Conservation (phyloP, 2,888 invertebrate genomes). For the Atethmia centrago region DNA sequence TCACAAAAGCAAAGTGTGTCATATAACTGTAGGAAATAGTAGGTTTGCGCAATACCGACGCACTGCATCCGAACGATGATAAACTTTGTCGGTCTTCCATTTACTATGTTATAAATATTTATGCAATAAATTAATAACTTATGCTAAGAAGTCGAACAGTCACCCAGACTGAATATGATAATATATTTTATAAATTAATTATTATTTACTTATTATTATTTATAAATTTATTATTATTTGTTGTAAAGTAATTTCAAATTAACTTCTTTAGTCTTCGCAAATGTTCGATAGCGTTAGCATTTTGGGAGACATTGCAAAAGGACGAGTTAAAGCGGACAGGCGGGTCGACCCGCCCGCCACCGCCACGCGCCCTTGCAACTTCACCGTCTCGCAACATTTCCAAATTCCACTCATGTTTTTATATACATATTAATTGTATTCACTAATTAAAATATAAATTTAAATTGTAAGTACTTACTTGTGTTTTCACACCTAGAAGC, state of each 20-base stretch:
- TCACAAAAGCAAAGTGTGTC: constrained; percentile 44
- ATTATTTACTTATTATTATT: too few species aligned
- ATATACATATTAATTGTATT: constrained; percentile 54
- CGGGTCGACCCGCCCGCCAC: constrained; percentile 75
- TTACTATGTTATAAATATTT: constrained; percentile 65
- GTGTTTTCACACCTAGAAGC: constrained; percentile 81
- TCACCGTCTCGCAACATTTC: constrained; percentile 72
- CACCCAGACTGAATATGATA: neutral
- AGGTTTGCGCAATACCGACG: constrained; percentile 87
- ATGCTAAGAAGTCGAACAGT: constrained; percentile 48
- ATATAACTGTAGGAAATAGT: constrained; percentile 67
- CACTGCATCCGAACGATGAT: constrained; percentile 87
- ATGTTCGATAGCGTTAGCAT: constrained; percentile 70
- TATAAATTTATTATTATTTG: too few species aligned
- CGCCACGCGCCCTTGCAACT: constrained; percentile 60
- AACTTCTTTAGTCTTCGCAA: constrained; percentile 29
- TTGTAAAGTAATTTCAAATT: constrained; percentile 5
- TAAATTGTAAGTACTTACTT: constrained; percentile 71
- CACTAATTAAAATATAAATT: constrained; percentile 24
- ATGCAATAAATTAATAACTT: constrained; percentile 39
- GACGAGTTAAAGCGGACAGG: constrained; percentile 81
- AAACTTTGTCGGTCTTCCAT: constrained; percentile 88
- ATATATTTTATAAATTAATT: neutral
- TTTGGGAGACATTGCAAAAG: constrained; percentile 87
- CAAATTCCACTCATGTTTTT: constrained; percentile 75